These are phyloP conservation scores for Tympanuchus pallidicinctus DNA, from an alignment of 2,113 vertebrate genomes.

Conservation along the genomic window DNA sequence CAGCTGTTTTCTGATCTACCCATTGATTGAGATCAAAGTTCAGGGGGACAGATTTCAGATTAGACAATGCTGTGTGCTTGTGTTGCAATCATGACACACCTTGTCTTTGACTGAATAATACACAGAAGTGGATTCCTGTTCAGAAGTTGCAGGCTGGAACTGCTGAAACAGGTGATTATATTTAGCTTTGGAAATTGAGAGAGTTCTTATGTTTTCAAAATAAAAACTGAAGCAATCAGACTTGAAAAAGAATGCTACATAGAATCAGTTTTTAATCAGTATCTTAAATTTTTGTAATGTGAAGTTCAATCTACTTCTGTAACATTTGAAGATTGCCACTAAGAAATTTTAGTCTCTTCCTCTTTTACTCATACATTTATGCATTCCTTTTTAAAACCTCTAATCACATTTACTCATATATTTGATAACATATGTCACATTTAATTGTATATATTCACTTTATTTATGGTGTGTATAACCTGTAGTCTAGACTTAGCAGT, in stretches of 20 bases:
- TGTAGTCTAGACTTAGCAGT: background rate
- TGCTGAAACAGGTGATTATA: background rate
- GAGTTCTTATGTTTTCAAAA: background rate
- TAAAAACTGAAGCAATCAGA: background rate
- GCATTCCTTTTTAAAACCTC: background rate
- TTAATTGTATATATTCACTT: background rate
- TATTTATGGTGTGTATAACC: background rate
- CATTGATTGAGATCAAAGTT: background rate
- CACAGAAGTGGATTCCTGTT: background rate
- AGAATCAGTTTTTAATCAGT: background rate
- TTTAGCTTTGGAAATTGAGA: background rate
- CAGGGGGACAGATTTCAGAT: background rate
- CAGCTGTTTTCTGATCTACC: background rate
- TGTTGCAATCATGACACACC: background rate
- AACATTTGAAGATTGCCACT: background rate
- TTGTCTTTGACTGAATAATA: background rate
- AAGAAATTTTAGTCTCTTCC: background rate
- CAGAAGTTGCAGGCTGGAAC: background rate
- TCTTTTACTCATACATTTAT: conserved; percentile 3
- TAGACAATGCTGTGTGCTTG: background rate
- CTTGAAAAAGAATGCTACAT: background rate
- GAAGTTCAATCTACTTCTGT: background rate
- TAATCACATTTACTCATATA: conserved; percentile 1
- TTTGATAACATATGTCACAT: conserved; percentile 5
- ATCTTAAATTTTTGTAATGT: background rate